Conservation (phyloP, 2,888 invertebrate genomes). For the Salticus scenicus region DNA sequence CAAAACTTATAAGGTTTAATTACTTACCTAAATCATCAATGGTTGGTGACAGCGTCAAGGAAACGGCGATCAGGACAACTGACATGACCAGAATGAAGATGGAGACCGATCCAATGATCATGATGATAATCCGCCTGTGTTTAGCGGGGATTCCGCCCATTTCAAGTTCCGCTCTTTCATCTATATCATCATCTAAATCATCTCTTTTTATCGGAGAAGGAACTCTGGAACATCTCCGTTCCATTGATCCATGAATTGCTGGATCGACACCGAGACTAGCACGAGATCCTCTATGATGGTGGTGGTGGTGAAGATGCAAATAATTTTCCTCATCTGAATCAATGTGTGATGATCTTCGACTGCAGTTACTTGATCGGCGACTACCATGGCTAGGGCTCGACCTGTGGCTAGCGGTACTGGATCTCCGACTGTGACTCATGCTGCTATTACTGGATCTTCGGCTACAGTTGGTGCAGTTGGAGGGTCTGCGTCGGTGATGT, state of each 20-base stretch:
- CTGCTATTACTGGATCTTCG: constrained; percentile 51
- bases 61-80: constrained; percentile 62
- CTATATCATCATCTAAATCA: constrained; percentile 38
- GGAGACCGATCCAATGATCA: constrained; percentile 65
- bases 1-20: too few relatives aligned
- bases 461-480: constrained; percentile 21
- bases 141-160: constrained; percentile 48
- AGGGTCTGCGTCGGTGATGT: constrained; percentile 27
- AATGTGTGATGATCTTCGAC: constrained; percentile 54
- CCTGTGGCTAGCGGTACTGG: constrained; percentile 48
- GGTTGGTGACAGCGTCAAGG: constrained; percentile 64
- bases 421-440: constrained; percentile 54
- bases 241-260: constrained; percentile 28
- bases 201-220: constrained; percentile 19
- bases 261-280: constrained; percentile 34
- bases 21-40: constrained; percentile 69
- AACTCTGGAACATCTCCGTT: constrained; percentile 31
- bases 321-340: constrained; percentile 51
- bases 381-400: constrained; percentile 50
- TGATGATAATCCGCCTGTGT: constrained; percentile 62
- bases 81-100: constrained; percentile 66
- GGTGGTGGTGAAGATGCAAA: constrained; percentile 38
- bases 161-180: constrained; percentile 57
- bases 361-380: constrained; percentile 54
- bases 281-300: constrained; percentile 38